Conservation (phyloP, 1,140 invertebrate species). For the Pectinophora gossypiella region DNA sequence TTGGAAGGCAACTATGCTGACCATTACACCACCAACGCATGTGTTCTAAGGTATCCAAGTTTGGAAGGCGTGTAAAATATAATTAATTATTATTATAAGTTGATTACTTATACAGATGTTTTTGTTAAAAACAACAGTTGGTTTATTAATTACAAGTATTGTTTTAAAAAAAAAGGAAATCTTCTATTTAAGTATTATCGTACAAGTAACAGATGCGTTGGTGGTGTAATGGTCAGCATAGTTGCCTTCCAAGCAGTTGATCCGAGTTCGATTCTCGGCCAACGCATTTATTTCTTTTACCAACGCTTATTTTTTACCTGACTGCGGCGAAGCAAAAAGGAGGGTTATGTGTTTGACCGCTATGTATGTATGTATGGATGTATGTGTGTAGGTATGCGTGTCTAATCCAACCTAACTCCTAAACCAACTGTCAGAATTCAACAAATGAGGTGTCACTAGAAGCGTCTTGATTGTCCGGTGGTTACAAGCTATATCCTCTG, state of each 20-base stretch:
- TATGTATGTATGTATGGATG: no score
- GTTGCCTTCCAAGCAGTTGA: conserved; percentile 92
- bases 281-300: conserved; percentile 65
- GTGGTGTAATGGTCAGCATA: conserved; percentile 93
- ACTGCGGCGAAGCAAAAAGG: no score
- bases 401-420: no score
- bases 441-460: no score
- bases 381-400: no score
- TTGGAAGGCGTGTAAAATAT: background rate
- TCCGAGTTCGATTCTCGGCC: conserved; percentile 90
- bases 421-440: no score
- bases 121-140: background rate
- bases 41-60: background rate
- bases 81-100: background rate
- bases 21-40: conserved; percentile 82
- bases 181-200: background rate
- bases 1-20: conserved; percentile 84
- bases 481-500: no score
- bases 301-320: no score
- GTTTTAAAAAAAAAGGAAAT: no score
- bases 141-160: no score
- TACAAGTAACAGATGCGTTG: conserved; percentile 18
- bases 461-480: no score
- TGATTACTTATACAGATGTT: background rate
- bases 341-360: no score